A percentile compares a stretch with the other conserved stretches of the same genome.
Evolutionary conservation across 2,888 invertebrate species (phyloP).

Genomic region (Neuroscelio doddi): DNA sequence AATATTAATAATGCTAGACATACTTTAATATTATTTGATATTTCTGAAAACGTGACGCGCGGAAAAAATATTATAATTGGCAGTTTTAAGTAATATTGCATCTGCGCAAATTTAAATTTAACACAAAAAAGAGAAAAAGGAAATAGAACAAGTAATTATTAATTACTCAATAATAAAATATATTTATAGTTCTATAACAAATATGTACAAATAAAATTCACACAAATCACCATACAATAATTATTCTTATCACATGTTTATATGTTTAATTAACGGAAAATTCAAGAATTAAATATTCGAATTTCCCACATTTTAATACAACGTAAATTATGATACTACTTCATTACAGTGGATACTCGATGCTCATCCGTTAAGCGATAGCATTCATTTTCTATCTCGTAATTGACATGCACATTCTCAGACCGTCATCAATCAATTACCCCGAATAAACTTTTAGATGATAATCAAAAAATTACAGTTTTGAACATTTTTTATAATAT

Average conservation of each 20-base stretch:
- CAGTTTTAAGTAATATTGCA: no score
- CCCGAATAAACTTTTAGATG: no score
- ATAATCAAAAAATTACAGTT: no score
- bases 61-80: no score
- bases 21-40: not conserved
- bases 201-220: constrained; percentile 6
- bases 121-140: no score
- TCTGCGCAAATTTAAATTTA: not conserved
- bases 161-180: constrained; percentile 2
- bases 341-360: not conserved
- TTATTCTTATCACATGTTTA: constrained; percentile 1
- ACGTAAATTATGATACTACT: not conserved
- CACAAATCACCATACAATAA: not conserved
- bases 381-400: no score
- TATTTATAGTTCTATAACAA: constrained; percentile 5
- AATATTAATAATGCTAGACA: not conserved
- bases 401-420: no score
- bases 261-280: constrained; percentile 1
- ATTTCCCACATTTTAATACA: not conserved
- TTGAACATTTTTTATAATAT: no score
- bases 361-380: no score
- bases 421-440: no score
- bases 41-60: no score
- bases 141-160: not conserved
- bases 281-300: not conserved